phyloP scores from a whole-genome alignment of 2,888 invertebrate genomes.

The Epinotia brunnichana region DNA sequence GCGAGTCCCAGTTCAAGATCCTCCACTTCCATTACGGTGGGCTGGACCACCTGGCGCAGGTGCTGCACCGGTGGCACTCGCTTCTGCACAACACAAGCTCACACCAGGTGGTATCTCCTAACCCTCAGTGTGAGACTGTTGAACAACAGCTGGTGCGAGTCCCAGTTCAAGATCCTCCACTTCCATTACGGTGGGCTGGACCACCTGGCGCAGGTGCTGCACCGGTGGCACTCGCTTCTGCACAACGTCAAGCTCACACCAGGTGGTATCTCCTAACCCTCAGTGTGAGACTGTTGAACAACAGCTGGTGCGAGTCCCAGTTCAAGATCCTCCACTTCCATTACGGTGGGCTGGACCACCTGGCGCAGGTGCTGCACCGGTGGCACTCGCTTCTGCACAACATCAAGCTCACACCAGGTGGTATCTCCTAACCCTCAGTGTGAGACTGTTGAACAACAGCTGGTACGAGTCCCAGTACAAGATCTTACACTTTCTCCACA shows the following conservation, averaged over 20 bases:
- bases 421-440: no score
- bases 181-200: no score
- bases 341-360: constrained; percentile 95
- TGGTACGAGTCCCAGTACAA: no score
- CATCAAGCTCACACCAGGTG: constrained; percentile 82
- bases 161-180: no score
- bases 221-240: no score
- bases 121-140: background rate
- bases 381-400: constrained; percentile 95
- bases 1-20: no score
- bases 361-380: constrained; percentile 95
- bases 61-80: constrained; percentile 91
- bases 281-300: no score
- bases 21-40: constrained; percentile 71
- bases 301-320: constrained; percentile 86
- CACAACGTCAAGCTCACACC: no score
- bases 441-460: no score
- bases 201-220: no score
- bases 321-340: constrained; percentile 99
- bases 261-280: no score
- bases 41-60: constrained; percentile 91
- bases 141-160: no score
- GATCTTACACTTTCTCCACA: background rate
- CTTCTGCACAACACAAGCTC: constrained; percentile 88
- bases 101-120: constrained; percentile 80